These are phyloP conservation scores for Hassar affinis DNA, from an alignment of 2,113 vertebrate genomes.

Conservation along the genomic window DNA sequence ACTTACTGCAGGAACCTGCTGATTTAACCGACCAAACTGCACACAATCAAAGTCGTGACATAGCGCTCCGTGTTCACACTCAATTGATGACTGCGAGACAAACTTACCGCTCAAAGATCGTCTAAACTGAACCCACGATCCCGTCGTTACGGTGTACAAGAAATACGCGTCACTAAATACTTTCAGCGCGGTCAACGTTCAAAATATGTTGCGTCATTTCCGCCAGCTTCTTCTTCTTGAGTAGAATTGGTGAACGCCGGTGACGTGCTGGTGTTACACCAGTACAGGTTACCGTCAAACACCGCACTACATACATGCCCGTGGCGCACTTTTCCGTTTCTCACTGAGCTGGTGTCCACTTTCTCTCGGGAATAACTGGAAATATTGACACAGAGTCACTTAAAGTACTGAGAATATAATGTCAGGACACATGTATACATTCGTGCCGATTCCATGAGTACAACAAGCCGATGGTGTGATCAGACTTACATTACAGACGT, in stretches of 20 bases:
- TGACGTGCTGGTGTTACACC: not conserved
- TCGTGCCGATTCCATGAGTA: not conserved
- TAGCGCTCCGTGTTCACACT: too few relatives aligned
- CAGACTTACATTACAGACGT: too few relatives aligned
- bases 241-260: not conserved
- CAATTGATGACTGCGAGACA: too few relatives aligned
- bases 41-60: not conserved
- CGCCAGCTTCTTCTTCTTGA: not conserved
- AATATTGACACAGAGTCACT: not conserved
- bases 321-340: too few relatives aligned
- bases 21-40: too few relatives aligned
- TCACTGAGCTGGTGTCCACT: too few relatives aligned
- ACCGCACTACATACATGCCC: too few relatives aligned
- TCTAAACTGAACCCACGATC: not conserved
- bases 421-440: not conserved
- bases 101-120: not conserved
- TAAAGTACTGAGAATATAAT: not conserved
- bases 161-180: not conserved
- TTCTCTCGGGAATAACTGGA: not conserved
- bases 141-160: not conserved
- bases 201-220: conserved; percentile 30
- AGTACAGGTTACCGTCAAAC: too few relatives aligned
- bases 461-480: too few relatives aligned
- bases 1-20: not conserved
- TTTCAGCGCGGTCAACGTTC: not conserved